Evolutionary conservation across 2,113 vertebrate genomes (phyloP).

Genomic region (Mesocricetus auratus): DNA sequence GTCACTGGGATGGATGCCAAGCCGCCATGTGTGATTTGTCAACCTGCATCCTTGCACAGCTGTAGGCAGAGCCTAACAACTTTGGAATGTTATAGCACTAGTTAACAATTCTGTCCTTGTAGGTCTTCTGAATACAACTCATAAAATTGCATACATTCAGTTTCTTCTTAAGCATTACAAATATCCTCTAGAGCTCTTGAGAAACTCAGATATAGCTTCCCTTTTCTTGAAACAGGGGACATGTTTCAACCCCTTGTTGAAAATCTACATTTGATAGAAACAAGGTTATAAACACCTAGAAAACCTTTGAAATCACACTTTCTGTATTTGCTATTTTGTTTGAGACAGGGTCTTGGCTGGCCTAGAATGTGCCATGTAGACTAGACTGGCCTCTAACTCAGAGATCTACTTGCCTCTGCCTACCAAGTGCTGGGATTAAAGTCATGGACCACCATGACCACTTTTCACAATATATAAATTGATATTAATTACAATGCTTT

Average conservation of each 20-base stretch:
- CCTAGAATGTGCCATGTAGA: background rate
- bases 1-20: conserved; percentile 50
- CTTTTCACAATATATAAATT: background rate
- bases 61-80: conserved; percentile 21
- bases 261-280: conserved; percentile 49
- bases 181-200: background rate
- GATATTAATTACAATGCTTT: background rate
- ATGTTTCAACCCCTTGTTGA: conserved; percentile 20
- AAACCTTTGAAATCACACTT: conserved; percentile 9
- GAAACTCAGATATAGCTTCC: background rate
- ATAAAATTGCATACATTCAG: conserved; percentile 44
- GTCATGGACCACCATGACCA: background rate
- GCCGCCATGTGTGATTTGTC: conserved; percentile 44
- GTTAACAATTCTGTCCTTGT: conserved; percentile 36
- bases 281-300: background rate
- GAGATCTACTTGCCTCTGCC: background rate
- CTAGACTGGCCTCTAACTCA: background rate
- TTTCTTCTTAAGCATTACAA: conserved; percentile 51
- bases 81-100: conserved; percentile 54
- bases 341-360: background rate
- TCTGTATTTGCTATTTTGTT: background rate
- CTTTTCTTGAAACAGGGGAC: conserved; percentile 16
- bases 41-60: background rate
- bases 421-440: background rate
- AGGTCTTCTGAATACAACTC: conserved; percentile 33